Evolutionary conservation across 1,140 invertebrate species (phyloP).

Genomic region (Physella acuta): DNA sequence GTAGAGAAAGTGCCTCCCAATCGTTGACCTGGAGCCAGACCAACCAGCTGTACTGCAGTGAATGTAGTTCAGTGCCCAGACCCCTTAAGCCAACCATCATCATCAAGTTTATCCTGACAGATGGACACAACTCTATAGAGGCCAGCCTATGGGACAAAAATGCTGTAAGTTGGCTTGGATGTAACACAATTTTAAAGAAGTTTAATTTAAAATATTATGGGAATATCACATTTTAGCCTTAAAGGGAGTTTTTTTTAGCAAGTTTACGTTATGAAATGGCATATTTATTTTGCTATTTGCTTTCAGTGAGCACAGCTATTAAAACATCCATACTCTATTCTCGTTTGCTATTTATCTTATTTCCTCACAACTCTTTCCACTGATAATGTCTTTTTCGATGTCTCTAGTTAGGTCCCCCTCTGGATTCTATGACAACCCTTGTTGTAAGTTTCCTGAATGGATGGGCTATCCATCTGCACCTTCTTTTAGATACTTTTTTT

Average conservation of each 20-base stretch:
- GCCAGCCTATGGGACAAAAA: not conserved
- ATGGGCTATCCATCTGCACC: not conserved
- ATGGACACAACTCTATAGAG: not conserved
- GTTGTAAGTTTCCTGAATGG: not conserved
- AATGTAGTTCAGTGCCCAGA: too few species aligned
- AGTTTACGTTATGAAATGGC: not conserved
- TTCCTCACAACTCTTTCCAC: not conserved
- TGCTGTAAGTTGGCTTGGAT: not conserved
- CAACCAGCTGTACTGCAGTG: too few species aligned
- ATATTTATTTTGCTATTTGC: not conserved
- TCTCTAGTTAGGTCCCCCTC: not conserved
- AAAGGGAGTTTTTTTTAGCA: not conserved
- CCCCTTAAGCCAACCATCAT: slow-evolving; percentile 5
- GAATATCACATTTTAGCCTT: not conserved
- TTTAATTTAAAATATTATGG: not conserved
- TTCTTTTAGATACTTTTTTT: not conserved
- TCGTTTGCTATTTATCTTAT: not conserved
- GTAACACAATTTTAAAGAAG: not conserved
- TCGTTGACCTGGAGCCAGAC: too few species aligned
- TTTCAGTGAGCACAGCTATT: not conserved
- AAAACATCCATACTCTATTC: not conserved
- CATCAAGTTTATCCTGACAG: not conserved
- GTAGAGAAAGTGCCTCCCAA: too few species aligned
- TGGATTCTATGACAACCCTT: not conserved
- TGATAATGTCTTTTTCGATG: not conserved